Conservation (phyloP, 2,888 invertebrate genomes). For the Entomobrya proxima region DNA sequence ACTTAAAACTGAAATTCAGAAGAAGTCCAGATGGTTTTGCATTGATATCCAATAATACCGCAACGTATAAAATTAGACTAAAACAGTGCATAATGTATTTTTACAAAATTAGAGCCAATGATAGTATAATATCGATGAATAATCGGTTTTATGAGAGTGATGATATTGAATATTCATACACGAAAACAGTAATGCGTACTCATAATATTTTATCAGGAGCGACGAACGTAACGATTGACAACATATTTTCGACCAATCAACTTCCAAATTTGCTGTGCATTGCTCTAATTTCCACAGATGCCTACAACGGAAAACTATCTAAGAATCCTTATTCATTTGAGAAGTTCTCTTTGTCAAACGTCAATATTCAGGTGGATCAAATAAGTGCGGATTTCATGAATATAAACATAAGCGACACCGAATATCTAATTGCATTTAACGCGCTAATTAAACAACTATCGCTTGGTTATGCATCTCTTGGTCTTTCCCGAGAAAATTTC, state of each 20-base stretch:
- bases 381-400: background rate
- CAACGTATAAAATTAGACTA: no score
- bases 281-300: background rate
- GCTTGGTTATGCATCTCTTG: background rate
- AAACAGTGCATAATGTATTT: no score
- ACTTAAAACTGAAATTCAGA: no score
- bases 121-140: background rate
- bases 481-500: background rate
- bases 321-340: background rate
- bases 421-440: background rate
- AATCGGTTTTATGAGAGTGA: background rate
- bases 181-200: background rate
- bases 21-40: no score
- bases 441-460: background rate
- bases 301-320: background rate
- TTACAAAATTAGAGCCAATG: no score
- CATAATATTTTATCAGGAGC: background rate
- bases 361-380: background rate
- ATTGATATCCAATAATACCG: no score
- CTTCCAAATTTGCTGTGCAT: background rate
- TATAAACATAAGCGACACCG: background rate
- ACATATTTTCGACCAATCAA: background rate
- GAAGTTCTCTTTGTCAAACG: background rate
- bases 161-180: background rate
- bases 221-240: background rate